Base-by-base conservation (phyloP, 2,888 invertebrate genomes). In the Crocallis elinguaria region DNA sequence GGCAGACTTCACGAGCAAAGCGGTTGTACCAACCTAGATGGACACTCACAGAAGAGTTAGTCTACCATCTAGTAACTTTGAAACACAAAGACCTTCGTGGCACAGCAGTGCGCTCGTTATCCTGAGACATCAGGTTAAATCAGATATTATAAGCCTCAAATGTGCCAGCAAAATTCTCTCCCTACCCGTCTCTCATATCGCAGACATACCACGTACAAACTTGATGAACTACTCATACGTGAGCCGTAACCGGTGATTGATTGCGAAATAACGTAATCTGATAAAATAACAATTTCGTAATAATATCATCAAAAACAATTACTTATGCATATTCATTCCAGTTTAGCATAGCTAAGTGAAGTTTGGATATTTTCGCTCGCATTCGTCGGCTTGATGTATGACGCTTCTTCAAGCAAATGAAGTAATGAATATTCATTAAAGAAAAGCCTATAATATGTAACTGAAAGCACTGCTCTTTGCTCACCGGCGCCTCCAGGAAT, bases 371-470 rank as follows among this genome's bases (percentile, higher is more conserved):
- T 73, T 75, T 74, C 66, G 49, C 53, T 66, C 55, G 69, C 71
- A 73, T 79, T 79, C 71, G 68, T 78, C 69, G 67, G 61, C 71
- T 69, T 84, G 79, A 86, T 84, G 77, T 84, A 84, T 84, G 77
- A 73, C 75, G 80, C 84, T 82, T 84, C 84, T 84, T 81, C 75
- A 77, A 79, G 81, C 73, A 83, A 85, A 84, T 82, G 71, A 81
- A 79, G 70, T 81, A 74, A 84, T 85, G 82, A 85, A 86, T 86
- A 86, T 86, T 83, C 80, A 86, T 84, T 72, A 73, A 70, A 70
- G 71, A 77, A 77, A 80, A 79, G 75, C 75, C 75, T 75, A 79
- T 71, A 76, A 60, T 65, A 44, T 57, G 51, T 68, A 71, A 77
- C 69, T 69, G 69, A 53, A 67, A 70, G 63, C 72, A 72, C 72